Base-by-base conservation (phyloP, 1,140 invertebrate species). In the Hormaphis cornu region DNA sequence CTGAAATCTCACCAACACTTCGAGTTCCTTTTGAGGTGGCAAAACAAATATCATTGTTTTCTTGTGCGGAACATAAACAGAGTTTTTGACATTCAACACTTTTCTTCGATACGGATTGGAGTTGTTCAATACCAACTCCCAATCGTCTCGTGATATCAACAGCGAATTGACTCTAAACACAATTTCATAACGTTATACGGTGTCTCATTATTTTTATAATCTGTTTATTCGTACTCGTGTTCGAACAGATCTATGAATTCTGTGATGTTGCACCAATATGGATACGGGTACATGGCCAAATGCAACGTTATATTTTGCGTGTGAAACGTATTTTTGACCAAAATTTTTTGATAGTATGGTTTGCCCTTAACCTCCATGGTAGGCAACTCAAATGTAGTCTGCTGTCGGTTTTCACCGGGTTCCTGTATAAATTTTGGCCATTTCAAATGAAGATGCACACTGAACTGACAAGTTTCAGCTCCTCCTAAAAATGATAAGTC, bases 341-440 rank as follows among this genome's bases (percentile, higher is more conserved):
- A 33, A 5, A 66, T 66, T 33, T 48, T 66, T 66, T 66, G 61
- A 66, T 66, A 66, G 6, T 66, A 48, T 0, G 61, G 61, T 22
- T 46, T 48, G 28, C 61, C 61, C 33, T 66, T 66, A 10, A 66
- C 61, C n/a, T 66, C 61, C 44, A 66, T 66, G 0, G 61, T 66
- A 4, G 61, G 61, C 14, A 66, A 16, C 14, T 66, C 61, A 24
- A 66, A 66, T 48, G 61, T 66, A 33, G 61, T 66, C 10, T 66
- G 61, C 12, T 66, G 61, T 50, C 61, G 8, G 30, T 50, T 66
- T 66, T 66, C 61, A n/a, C 61, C 61, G 16, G 61, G 61, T 50
- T 66, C 61, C 50, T 66, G 61, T 48, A 66, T 66, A 10, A 66
- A 66, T n/a, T 66, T 66, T 50, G 61, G 61, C 61, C 61, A 66